Base-by-base conservation (phyloP, 2,888 invertebrate species). In the Coecobrya sp. region DNA sequence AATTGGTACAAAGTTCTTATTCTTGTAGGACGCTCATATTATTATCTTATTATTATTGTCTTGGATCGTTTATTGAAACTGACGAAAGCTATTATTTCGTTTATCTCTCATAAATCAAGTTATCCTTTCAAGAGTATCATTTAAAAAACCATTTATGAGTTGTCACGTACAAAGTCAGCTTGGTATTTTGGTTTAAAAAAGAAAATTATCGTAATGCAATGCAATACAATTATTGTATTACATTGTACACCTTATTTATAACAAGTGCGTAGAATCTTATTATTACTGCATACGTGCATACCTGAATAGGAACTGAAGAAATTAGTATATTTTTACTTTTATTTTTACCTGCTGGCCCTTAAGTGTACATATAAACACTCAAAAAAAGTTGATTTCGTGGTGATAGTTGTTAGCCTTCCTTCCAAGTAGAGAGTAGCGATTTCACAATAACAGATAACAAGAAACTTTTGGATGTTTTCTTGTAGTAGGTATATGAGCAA, bases 331-430 rank as follows among this genome's bases (percentile, higher is more conserved):
- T 27, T 68, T 68, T 30, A 30, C 30, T 16, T 30, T n/a, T 19
- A 55, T 19, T 19, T 55, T 49, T 13, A 49, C 49, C 62, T 25
- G n/a, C 62, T 25, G 62, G 19, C 7, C 36, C 36, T 36, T 25
- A 62, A 25, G 62, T 62, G 11, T 62, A 62, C 25, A n/a, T n/a
- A n/a, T n/a, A n/a, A n/a, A 25, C 16, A 36, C 68, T 68, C 68
- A 73, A 73, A 55, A n/a, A 73, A 73, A 68, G 36, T 73, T 42
- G 73, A 42, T 73, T 36, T 81, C 4, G 59, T 59, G 81, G 81
- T 55, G 81, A 81, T 81, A 55, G 81, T 81, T 81, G 81, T 81
- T 81, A 7, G 81, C 81, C 81, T 81, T 81, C 81, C 79, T 55
- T 27, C 81, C 81, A 81, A 55, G 81, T 55, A 81, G 55, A 81